phyloP scores from a whole-genome alignment of 2,797 vertebrate genomes.

The Salmo trutta region DNA sequence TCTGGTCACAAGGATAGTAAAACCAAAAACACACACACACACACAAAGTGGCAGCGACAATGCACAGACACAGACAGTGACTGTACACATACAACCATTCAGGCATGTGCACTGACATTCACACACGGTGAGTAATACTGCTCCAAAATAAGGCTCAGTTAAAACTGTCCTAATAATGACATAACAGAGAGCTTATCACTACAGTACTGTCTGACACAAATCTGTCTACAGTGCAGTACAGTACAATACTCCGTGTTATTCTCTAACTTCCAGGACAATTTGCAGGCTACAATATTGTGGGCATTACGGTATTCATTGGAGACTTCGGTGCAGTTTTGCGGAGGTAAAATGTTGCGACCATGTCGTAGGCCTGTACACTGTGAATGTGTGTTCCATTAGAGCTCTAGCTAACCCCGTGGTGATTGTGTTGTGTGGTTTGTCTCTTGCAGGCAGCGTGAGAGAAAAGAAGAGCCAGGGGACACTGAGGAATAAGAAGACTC shows the following conservation, averaged over 20 bases:
- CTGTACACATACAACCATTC: neutral
- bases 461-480: neutral
- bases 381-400: neutral
- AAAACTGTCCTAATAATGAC: neutral
- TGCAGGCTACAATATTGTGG: neutral
- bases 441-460: conserved; percentile 1
- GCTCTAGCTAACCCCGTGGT: neutral
- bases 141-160: neutral
- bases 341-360: neutral
- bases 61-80: neutral
- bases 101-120: neutral
- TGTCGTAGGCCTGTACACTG: neutral
- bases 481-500: neutral
- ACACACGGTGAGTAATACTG: neutral
- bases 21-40: neutral
- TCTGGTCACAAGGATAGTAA: too few species aligned
- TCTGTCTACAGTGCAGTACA: neutral
- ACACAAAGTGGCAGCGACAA: neutral
- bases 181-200: neutral
- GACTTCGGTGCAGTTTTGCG: neutral
- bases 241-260: neutral
- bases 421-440: neutral
- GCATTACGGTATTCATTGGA: neutral
- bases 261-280: neutral
- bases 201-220: neutral